Base-by-base conservation (phyloP, 2,888 invertebrate species). In the Eupithecia pulchellata region DNA sequence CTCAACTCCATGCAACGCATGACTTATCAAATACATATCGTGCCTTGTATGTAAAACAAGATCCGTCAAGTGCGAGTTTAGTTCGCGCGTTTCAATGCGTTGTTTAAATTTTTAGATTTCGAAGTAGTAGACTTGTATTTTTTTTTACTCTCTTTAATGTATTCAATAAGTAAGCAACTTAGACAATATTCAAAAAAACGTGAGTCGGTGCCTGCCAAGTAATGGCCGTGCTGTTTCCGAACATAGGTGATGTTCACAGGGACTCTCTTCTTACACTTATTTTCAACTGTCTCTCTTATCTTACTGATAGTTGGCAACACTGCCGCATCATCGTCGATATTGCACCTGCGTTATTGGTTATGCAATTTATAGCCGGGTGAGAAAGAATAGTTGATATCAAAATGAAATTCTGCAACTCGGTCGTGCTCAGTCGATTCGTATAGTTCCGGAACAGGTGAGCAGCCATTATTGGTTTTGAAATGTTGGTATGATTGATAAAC, bases 261-360 rank as follows among this genome's bases (percentile, higher is more conserved):
- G 2, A 39, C n/a, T 4, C 8, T 42, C n/a, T n/a, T 42, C 42
- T 42, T n/a, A n/a, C n/a, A n/a, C n/a, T 6, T n/a, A 14, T 11
- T 17, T 4, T 39, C 17, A 39, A 17, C 17, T 39, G n/a, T 39
- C n/a, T 17, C 39, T 39, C 17, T 39, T 39, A 52, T 52, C 52
- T 11, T 52, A 52, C 52, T 52, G 52, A 52, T 11, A 11, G 52
- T 25, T 25, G 20, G 11, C 11, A 25, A 52, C 52, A 25, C 11
- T 52, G 25, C 20, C 52, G 25, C 4, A 20, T 72, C 72, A 63
- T 64, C 58, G 57, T 6, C 55, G 64, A 63, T 72, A 72, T 63
- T 68, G 68, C 72, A 72, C 72, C 72, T 72, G 72, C 65, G 68
- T 66, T 72, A 72, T 69, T 72, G 68, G 63, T 72, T 69, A 69